These are phyloP conservation scores for Bergia sp. DNA, from an alignment of 92 coral and sea anemone genomes.

Conservation along the genomic window DNA sequence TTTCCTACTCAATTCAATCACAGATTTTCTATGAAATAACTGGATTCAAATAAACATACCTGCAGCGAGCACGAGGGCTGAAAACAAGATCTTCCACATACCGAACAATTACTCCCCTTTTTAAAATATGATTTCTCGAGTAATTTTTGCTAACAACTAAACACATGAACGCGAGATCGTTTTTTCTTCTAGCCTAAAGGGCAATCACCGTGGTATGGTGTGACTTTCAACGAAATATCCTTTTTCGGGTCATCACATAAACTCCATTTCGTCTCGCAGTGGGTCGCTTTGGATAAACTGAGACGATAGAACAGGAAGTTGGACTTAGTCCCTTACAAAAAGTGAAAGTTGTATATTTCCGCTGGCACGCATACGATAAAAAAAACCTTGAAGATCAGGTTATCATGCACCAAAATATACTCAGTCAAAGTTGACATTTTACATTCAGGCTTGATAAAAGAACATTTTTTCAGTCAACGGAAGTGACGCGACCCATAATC, in stretches of 20 bases:
- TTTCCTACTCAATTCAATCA: not conserved
- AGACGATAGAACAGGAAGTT: not conserved
- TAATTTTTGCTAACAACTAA: not conserved
- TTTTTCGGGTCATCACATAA: slow-evolving; percentile 4
- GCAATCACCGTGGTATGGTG: not conserved
- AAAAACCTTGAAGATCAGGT: too few relatives aligned
- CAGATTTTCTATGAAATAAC: not conserved
- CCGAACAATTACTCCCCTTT: not conserved
- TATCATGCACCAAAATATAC: too few relatives aligned
- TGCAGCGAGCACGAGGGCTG: not conserved
- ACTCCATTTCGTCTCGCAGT: not conserved
- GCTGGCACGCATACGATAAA: too few relatives aligned
- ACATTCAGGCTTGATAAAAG: too few relatives aligned
- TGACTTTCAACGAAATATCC: not conserved
- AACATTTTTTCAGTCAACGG: too few relatives aligned
- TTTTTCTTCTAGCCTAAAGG: not conserved
- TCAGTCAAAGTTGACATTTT: too few relatives aligned
- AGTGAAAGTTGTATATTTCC: too few relatives aligned
- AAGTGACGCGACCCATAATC: too few relatives aligned
- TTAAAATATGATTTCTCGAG: not conserved
- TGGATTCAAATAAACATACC: not conserved
- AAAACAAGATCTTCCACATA: not conserved
- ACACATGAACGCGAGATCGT: not conserved
- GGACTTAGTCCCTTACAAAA: not conserved
- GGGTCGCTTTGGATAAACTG: not conserved